These are phyloP conservation scores for Chaetops frenatus DNA, from an alignment of 2,113 vertebrate species.

Conservation along the genomic window DNA sequence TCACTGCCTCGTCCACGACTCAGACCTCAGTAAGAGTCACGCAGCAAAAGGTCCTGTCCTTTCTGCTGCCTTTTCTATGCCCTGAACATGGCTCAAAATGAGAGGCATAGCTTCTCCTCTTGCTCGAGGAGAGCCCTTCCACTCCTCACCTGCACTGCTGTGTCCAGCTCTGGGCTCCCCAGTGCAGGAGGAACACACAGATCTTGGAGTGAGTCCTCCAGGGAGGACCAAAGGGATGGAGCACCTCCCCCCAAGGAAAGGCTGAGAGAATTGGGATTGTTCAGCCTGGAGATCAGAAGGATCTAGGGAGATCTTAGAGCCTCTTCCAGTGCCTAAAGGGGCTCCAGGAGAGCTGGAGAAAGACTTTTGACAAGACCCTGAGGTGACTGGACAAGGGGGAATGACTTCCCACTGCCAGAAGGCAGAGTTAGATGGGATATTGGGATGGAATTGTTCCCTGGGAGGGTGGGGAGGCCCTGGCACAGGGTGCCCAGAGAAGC, in stretches of 20 bases:
- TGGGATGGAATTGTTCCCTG: rapidly evolving
- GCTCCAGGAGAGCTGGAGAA: background rate
- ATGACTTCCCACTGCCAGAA: background rate
- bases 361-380: background rate
- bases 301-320: background rate
- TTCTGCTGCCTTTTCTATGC: background rate
- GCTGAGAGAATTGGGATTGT: background rate
- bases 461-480: rapidly evolving
- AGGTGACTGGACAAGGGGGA: background rate
- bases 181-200: background rate
- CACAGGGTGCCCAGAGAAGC: background rate
- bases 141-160: background rate
- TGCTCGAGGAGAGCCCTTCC: background rate
- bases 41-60: background rate
- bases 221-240: background rate
- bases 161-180: background rate
- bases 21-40: background rate
- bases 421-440: rapidly evolving
- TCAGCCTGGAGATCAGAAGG: background rate
- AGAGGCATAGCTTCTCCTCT: background rate
- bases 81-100: background rate
- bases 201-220: background rate
- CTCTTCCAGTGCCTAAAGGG: rapidly evolving
- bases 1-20: background rate
- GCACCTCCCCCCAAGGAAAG: background rate